Evolutionary conservation across 2,797 vertebrate species (phyloP).

Genomic region (Mycteria americana): DNA sequence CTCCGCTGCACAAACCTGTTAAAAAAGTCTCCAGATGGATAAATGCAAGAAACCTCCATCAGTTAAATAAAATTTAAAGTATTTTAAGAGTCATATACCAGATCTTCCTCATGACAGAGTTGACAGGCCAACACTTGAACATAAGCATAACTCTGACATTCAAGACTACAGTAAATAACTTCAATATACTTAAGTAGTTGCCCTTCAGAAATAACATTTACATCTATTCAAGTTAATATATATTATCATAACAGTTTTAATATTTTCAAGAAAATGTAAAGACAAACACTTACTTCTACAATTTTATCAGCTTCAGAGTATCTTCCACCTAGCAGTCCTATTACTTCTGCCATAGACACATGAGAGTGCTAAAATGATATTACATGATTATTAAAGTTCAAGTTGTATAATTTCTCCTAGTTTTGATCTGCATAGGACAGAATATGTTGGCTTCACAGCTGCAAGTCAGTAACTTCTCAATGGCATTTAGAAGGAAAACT

Average conservation of each 20-base stretch:
- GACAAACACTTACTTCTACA: slow-evolving; percentile 82
- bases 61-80: not conserved
- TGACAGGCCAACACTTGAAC: not conserved
- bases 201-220: not conserved
- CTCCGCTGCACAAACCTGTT: slow-evolving; percentile 89
- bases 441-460: not conserved
- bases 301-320: slow-evolving; percentile 83
- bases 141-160: not conserved
- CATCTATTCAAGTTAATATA: not conserved
- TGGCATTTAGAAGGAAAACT: not conserved
- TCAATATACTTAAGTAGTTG: not conserved
- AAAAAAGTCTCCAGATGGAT: not conserved
- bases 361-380: slow-evolving; percentile 87
- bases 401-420: not conserved
- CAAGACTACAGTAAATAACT: not conserved
- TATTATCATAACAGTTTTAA: not conserved
- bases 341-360: slow-evolving; percentile 93
- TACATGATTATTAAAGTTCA: not conserved
- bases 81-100: not conserved
- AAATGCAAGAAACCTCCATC: not conserved
- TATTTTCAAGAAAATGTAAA: not conserved
- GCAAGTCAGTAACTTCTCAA: not conserved
- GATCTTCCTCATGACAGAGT: not conserved
- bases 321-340: slow-evolving; percentile 92
- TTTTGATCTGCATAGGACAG: not conserved